phyloP scores from a whole-genome alignment of 2,113 vertebrate species.

The Hymenochirus boettgeri region DNA sequence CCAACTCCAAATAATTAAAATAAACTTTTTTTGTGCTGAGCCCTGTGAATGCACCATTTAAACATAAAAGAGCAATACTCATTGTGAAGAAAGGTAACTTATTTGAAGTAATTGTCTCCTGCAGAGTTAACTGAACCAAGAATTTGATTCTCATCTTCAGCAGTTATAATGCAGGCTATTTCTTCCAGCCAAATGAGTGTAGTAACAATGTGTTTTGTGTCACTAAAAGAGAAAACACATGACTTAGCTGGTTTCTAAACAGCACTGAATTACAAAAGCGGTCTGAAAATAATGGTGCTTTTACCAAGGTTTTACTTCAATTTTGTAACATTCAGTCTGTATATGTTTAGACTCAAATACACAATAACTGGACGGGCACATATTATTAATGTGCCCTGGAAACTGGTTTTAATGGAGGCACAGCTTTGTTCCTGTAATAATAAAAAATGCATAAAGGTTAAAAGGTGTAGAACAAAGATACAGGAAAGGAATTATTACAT shows the following conservation, averaged over 20 bases:
- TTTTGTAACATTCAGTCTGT: background rate
- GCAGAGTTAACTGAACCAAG: conserved; percentile 30
- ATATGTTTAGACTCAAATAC: conserved; percentile 6
- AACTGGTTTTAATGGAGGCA: conserved; percentile 6
- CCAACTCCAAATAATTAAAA: conserved; percentile 24
- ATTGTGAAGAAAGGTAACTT: conserved; percentile 27
- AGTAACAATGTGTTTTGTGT: conserved; percentile 19
- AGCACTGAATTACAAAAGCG: conserved; percentile 9
- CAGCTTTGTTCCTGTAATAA: conserved; percentile 4
- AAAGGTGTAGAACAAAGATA: background rate
- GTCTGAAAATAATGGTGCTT: conserved; percentile 23
- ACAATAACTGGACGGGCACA: conserved; percentile 3
- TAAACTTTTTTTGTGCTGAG: conserved; percentile 35
- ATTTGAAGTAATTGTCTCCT: conserved; percentile 40
- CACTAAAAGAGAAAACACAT: conserved; percentile 8
- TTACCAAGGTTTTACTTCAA: background rate
- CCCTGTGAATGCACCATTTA: conserved; percentile 16
- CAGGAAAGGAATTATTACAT: background rate
- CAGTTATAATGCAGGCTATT: conserved; percentile 29
- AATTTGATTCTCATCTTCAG: conserved; percentile 9
- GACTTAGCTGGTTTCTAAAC: background rate
- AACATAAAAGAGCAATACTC: conserved; percentile 33
- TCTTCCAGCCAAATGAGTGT: conserved; percentile 22
- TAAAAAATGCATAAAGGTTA: background rate
- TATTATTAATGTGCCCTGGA: background rate